Evolutionary conservation across 2,797 vertebrate species (phyloP), one percentile per base, ranked within the genome.

Genomic region (Peromyscus eremicus): DNA sequence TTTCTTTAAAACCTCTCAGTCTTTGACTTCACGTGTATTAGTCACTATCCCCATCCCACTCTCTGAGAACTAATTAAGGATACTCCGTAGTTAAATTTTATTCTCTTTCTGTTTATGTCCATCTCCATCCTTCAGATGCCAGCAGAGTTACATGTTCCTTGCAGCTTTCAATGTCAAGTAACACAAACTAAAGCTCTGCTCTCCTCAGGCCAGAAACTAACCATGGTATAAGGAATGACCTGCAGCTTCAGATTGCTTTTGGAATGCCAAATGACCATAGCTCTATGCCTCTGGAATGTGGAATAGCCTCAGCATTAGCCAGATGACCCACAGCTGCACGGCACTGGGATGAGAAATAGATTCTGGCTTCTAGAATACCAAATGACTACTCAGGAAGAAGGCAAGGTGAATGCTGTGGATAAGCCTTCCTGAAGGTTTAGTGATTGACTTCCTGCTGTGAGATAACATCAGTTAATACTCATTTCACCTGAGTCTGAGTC

Each of bases 191-290:
- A 94, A 73, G 27, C 92, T 95, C 91, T 91, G 0, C 8, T 40
- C 92, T 95, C 87, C 73, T 91, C 64, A 95, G 84, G 93, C 89
- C 3, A 95, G 93, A 93, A 79, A 88, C 95, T 97, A 93, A 96
- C 37, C 94, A 95, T 94, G 96, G 92, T 82, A 68, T 97, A 97
- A 97, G 9, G 71, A 94, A 95, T 97, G 97, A 94, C 91, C 94
- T 66, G 0, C 43, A 94, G 62, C 14, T 29, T 92, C 27, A 4
- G 93, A 66, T 98, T 95, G 91, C 93, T 49, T 80, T 92, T 92
- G 90, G 98, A 98, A 98, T 98, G 96, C 94, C 21, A 79, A 98
- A 79, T 97, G 97, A 97, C 97, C 97, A 37, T 40, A 94, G 93
- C 80, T 97, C 85, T 89, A 46, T 0, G 0, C 93, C 90, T 96